Base-by-base conservation (phyloP, 2,797 vertebrate genomes). In the Esox lucius region DNA sequence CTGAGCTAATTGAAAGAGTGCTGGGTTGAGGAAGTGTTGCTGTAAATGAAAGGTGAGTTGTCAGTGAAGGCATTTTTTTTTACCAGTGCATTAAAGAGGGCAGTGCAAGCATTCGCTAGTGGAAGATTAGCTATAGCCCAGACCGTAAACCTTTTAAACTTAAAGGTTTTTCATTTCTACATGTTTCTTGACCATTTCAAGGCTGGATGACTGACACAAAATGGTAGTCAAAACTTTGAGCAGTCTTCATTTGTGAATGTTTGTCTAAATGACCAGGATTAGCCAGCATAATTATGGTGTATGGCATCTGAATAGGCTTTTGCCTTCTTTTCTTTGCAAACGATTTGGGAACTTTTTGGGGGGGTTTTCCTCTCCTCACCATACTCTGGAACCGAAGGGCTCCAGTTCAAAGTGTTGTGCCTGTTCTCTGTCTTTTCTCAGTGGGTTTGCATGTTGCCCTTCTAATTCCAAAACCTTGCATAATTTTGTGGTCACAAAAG, bases 21-120 rank as follows among this genome's bases (percentile, higher is more conserved):
- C 71, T 72, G 73, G 61, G 71, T 71, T 71, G 75, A 80, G 61
- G 67, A 78, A 67, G 81, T 73, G 78, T 83, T 46, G 33, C 61
- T 46, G 70, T 51, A 65, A 78, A 72, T 28, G 73, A 78, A 46
- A 42, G 42, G 26, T n/a, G 73, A 69, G 9, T 68, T 75, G 73
- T 73, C 64, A 68, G 66, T 68, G n/a, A 68, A n/a, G 35, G 31
- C 17, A 17, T 35, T 39, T n/a, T 68, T 8, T 42, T n/a, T 68
- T 39, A 42, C 31, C n/a, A 35, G 68, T 2, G 31, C 66, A 35
- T 42, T 17, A 42, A 42, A 35, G 66, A 42, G 66, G 31, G 4
- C 19, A 42, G 35, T 39, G 35, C 66, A 68, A 68, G 35, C 15
- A 68, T 2, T 1, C 9, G 42, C 11, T 8, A 42, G 16, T 39